Evolutionary conservation across 2,888 invertebrate species (phyloP).

Genomic region (Nematopogon swammerdamellus): DNA sequence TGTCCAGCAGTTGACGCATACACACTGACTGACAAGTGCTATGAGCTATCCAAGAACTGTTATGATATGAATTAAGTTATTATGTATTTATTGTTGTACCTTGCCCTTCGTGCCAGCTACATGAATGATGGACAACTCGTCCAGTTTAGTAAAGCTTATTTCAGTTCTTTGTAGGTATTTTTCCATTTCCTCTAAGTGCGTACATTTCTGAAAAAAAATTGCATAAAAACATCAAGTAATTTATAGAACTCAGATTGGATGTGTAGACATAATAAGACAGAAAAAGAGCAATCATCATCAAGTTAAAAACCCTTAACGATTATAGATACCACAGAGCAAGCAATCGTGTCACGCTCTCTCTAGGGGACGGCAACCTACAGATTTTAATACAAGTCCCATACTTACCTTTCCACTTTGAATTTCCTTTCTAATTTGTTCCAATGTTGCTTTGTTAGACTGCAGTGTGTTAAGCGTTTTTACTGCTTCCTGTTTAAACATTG

Average conservation of each 20-base stretch:
- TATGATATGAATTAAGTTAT: no score
- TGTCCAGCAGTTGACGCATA: no score
- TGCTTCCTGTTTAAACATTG: slow-evolving; percentile 72
- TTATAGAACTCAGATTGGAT: neutral
- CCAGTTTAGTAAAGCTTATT: slow-evolving; percentile 60
- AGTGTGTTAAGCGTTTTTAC: slow-evolving; percentile 65
- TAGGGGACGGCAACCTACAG: no score
- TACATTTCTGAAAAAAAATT: slow-evolving; percentile 27
- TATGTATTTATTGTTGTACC: slow-evolving; percentile 23
- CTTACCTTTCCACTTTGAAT: slow-evolving; percentile 35
- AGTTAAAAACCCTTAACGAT: no score
- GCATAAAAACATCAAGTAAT: slow-evolving; percentile 12
- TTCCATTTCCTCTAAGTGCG: slow-evolving; percentile 46
- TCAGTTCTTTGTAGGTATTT: slow-evolving; percentile 64
- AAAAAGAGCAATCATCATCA: no score
- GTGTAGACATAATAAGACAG: no score
- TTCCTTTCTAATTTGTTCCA: slow-evolving; percentile 45
- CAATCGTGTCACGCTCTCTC: no score
- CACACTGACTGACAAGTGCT: no score
- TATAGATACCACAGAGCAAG: no score
- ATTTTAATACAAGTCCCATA: no score
- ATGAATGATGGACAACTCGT: slow-evolving; percentile 83
- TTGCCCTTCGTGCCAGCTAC: slow-evolving; percentile 98
- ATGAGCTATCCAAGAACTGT: no score
- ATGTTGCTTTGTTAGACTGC: slow-evolving; percentile 67